Evolutionary conservation across 2,888 invertebrate genomes (phyloP).

Genomic region (Cistogaster globosa): DNA sequence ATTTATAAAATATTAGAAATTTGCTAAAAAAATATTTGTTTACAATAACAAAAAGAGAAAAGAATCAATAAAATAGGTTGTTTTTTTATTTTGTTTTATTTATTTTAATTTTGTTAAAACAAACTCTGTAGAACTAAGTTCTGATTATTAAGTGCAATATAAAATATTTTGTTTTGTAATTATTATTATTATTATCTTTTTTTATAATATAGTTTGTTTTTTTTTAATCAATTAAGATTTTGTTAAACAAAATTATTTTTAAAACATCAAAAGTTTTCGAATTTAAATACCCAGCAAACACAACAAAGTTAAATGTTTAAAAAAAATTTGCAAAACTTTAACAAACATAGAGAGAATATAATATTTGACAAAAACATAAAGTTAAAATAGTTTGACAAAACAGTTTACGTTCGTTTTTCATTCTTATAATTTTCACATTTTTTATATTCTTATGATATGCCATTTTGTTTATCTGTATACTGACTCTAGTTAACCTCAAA

Average conservation of each 20-base stretch:
- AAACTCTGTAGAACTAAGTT: constrained; percentile 63
- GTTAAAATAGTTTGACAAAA: no score
- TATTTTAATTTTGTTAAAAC: constrained; percentile 54
- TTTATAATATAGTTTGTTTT: constrained; percentile 30
- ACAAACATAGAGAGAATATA: no score
- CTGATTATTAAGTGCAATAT: constrained; percentile 70
- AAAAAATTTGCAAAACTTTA: no score
- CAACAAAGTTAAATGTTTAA: no score
- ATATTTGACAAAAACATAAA: no score
- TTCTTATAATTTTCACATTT: no score
- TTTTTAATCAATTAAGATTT: constrained; percentile 26
- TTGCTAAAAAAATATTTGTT: neutral
- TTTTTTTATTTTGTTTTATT: constrained; percentile 36
- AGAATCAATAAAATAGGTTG: constrained; percentile 47
- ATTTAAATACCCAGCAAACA: no score
- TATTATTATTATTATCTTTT: constrained; percentile 32
- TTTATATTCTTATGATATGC: no score
- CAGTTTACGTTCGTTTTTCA: no score
- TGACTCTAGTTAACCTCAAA: no score
- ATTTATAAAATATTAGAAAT: neutral
- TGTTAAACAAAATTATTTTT: constrained; percentile 53
- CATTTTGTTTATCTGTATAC: no score
- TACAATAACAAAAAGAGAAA: neutral
- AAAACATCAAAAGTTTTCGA: no score
- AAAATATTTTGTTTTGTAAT: constrained; percentile 31